phyloP scores from a whole-genome alignment of 1,140 invertebrate species.

The Cylas formicarius region DNA sequence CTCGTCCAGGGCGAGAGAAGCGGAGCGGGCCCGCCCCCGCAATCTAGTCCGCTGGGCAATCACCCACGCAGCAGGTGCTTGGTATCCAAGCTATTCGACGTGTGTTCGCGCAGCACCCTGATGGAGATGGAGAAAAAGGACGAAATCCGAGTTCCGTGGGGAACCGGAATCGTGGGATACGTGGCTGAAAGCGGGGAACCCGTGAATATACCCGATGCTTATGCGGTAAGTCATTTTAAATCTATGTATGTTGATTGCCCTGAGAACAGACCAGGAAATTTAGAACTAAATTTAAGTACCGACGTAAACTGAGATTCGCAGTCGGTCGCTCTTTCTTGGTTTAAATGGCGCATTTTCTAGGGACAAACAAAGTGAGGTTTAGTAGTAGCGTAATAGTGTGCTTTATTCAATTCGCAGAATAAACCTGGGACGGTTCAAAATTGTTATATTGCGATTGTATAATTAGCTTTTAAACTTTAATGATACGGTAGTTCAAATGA shows the following conservation, averaged over 20 bases:
- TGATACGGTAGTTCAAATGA: no score
- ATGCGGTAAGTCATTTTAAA: conserved; percentile 78
- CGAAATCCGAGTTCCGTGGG: conserved; percentile 86
- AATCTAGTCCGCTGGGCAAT: conserved; percentile 6
- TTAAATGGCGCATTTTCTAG: no score
- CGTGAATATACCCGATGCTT: conserved; percentile 93
- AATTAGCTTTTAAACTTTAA: no score
- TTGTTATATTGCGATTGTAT: no score
- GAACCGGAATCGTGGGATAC: conserved; percentile 85
- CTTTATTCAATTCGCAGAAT: no score
- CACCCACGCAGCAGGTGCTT: conserved; percentile 12
- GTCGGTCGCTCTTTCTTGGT: no score
- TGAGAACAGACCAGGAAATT: not conserved
- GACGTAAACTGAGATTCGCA: no score
- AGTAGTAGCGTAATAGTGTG: no score
- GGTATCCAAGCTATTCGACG: conserved; percentile 85
- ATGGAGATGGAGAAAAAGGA: conserved; percentile 87
- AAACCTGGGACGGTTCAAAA: no score
- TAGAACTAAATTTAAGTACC: not conserved
- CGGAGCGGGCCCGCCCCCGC: conserved; percentile 35
- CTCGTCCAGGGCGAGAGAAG: conserved; percentile 74
- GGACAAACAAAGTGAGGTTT: no score
- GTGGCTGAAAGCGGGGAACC: conserved; percentile 80
- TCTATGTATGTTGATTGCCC: no score
- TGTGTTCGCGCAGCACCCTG: conserved; percentile 80